phyloP scores from a whole-genome alignment of 1,140 invertebrate genomes.

The Drosophila kikkawai region DNA sequence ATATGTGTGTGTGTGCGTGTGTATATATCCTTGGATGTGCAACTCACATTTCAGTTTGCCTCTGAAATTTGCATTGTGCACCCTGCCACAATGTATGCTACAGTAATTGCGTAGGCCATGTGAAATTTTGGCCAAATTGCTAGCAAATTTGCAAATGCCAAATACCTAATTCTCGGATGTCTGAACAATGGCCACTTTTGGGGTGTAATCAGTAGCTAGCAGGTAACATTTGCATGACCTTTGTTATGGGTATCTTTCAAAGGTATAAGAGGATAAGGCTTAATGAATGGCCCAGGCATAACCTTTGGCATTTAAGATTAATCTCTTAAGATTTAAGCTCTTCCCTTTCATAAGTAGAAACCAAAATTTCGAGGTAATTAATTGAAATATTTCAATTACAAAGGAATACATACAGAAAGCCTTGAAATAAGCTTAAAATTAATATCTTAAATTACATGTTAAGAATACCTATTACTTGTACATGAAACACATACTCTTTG shows the following conservation, averaged over 20 bases:
- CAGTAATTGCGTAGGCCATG: conserved; percentile 44
- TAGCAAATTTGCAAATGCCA: conserved; percentile 12
- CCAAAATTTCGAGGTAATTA: no score
- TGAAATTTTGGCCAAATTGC: conserved; percentile 34
- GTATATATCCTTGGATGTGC: not conserved
- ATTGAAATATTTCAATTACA: not conserved
- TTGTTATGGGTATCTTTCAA: not conserved
- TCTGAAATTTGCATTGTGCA: conserved; percentile 31
- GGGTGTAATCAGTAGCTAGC: conserved; percentile 17
- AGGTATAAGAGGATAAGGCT: not conserved
- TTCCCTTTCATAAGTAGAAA: not conserved
- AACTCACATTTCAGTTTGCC: conserved; percentile 11
- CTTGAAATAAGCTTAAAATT: not conserved
- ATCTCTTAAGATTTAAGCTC: no score
- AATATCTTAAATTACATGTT: not conserved
- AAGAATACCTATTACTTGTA: not conserved
- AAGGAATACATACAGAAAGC: no score
- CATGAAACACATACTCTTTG: not conserved
- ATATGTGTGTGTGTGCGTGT: not conserved
- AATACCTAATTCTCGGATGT: conserved; percentile 4
- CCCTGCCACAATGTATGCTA: conserved; percentile 68
- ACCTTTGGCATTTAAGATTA: not conserved
- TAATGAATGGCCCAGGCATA: not conserved
- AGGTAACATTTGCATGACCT: conserved; percentile 9
- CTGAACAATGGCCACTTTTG: conserved; percentile 15